Evolutionary conservation across 2,888 invertebrate species (phyloP).

Genomic region (Catocala sponsa): DNA sequence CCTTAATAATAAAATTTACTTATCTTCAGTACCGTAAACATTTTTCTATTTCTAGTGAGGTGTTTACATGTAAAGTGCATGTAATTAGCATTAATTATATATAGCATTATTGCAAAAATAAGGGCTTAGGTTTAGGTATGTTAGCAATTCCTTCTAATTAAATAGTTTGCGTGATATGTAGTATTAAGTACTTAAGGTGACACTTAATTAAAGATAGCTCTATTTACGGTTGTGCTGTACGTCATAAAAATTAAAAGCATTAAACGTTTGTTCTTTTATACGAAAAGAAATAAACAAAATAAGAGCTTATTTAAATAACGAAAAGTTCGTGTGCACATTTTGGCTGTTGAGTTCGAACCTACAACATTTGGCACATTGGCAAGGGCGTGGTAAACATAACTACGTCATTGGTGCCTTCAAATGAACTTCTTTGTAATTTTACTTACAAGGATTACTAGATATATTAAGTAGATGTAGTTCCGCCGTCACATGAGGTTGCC

Average conservation of each 20-base stretch:
- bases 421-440: too few relatives aligned
- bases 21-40: slow-evolving; percentile 12
- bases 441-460: too few relatives aligned
- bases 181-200: slow-evolving; percentile 40
- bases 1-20: slow-evolving; percentile 69
- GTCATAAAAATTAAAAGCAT: too few relatives aligned
- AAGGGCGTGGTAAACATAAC: too few relatives aligned
- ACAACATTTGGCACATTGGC: too few relatives aligned
- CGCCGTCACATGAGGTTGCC: slow-evolving; percentile 18
- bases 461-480: too few relatives aligned
- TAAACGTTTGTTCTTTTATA: too few relatives aligned
- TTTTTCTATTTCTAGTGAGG: slow-evolving; percentile 24
- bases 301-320: too few relatives aligned
- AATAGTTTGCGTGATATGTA: slow-evolving; percentile 42
- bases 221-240: slow-evolving; percentile 15
- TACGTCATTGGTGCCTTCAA: too few relatives aligned
- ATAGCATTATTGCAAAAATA: slow-evolving; percentile 28
- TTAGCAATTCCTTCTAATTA: slow-evolving; percentile 38
- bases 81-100: slow-evolving; percentile 8
- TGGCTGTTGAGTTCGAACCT: too few relatives aligned
- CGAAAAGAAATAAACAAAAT: too few relatives aligned
- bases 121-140: slow-evolving; percentile 16
- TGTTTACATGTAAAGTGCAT: slow-evolving; percentile 18
- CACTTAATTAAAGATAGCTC: slow-evolving; percentile 36
- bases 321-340: too few relatives aligned